These are phyloP conservation scores for Spinus olivaceus DNA, from an alignment of 2,797 vertebrate genomes.

Conservation along the genomic window DNA sequence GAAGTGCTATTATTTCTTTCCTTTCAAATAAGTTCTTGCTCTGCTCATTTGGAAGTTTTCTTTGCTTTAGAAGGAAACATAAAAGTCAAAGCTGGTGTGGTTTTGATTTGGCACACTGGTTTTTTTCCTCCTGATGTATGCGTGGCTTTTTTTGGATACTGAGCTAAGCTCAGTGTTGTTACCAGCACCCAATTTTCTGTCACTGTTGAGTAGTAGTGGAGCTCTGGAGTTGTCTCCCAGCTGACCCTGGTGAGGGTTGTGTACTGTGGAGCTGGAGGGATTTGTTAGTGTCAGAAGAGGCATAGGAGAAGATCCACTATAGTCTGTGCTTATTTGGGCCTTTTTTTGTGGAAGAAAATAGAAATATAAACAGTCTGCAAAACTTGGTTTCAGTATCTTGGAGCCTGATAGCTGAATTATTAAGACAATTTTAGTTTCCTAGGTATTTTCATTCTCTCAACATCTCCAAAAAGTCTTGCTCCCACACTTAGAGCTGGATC, in stretches of 20 bases:
- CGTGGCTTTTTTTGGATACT: not conserved
- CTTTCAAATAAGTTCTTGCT: not conserved
- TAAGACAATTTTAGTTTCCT: not conserved
- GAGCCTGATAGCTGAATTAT: not conserved
- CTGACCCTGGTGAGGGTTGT: not conserved
- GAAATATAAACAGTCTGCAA: not conserved
- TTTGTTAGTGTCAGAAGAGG: not conserved
- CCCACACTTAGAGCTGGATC: not conserved
- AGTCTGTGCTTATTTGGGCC: not conserved
- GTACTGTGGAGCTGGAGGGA: not conserved
- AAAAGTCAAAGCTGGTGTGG: not conserved
- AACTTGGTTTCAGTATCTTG: not conserved
- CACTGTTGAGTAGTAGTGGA: not conserved
- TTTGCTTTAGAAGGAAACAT: not conserved
- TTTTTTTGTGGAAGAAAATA: not conserved
- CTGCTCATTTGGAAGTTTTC: not conserved
- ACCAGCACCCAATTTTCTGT: not conserved
- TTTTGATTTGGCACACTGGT: not conserved
- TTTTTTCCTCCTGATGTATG: not conserved
- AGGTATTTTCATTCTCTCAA: not conserved
- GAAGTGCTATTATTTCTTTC: not conserved
- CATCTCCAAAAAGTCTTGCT: not conserved
- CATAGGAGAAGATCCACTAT: fast-evolving
- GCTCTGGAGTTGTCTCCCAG: not conserved
- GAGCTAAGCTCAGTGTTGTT: not conserved